Base-by-base conservation (phyloP, 1,140 invertebrate genomes). In the Drosophila pallidifrons region DNA sequence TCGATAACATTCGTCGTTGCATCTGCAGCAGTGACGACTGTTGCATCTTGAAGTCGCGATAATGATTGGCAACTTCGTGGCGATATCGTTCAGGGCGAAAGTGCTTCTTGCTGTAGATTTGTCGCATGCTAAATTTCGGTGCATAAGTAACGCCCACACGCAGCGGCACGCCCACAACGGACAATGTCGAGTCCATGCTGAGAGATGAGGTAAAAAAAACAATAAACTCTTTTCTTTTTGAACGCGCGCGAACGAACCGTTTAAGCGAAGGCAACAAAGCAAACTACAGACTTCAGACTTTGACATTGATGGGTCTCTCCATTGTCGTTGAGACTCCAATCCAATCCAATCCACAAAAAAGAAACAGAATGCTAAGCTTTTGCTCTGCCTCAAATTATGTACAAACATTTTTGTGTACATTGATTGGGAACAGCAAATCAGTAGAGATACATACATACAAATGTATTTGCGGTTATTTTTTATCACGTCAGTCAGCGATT, bases 1-100 rank as follows among this genome's bases (percentile, higher is more conserved):
- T 30, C 52, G 13, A 13, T 5, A 52, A 11, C 45, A 54, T 51
- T 20, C n/a, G 16, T 2, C 13, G 58, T 2, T 32, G 4, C 46
- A 41, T 25, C 16, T 28, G 28, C 30, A 49, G n/a, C 38, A 47
- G 28, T n/a, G 58, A 6, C 54, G 83, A 4, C 52, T 81, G 64
- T 11, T 81, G 77, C 71, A 81, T 52, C 75, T 92, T 86, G 28
- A 79, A 88, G 63, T 92, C 91, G 13, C 87, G 73, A 77, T 91
- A 92, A 71, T 92, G 87, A 79, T 92, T 92, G 25, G 90, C 91
- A 16, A 92, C 81, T 68, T 92, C 91, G 15, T 92, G 91, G 20
- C 77, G 75, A 54, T 87, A 87, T 32, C 75, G 76, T 28, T 88
- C 75, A 30, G 65, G 32, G 8, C 73, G 81, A 71, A 92, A 92